Evolutionary conservation across 2,113 vertebrate species (phyloP).

Genomic region (Hippoglossus stenolepis): DNA sequence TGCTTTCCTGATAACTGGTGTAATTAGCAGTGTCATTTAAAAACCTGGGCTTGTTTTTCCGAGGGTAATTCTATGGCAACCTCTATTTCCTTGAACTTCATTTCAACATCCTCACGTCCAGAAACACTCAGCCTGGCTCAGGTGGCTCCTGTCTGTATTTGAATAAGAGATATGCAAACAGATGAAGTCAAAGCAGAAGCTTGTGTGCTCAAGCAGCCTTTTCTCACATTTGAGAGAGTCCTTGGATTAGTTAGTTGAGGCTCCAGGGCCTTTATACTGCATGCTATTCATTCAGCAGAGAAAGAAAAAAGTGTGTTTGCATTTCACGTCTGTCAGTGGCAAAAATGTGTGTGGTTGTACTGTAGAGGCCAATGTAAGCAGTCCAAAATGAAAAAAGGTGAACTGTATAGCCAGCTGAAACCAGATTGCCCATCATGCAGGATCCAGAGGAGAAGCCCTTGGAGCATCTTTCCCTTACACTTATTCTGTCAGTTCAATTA

Average conservation of each 20-base stretch:
- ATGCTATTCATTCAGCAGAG: slow-evolving; percentile 61
- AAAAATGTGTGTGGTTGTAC: slow-evolving; percentile 56
- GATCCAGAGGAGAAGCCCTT: neutral
- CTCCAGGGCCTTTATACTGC: slow-evolving; percentile 61
- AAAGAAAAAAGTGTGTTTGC: slow-evolving; percentile 65
- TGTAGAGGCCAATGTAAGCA: slow-evolving; percentile 50
- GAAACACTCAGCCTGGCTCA: slow-evolving; percentile 57
- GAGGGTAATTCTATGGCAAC: slow-evolving; percentile 30
- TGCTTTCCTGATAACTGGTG: slow-evolving; percentile 44
- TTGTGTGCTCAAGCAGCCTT: slow-evolving; percentile 65
- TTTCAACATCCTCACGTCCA: slow-evolving; percentile 54
- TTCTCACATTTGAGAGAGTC: slow-evolving; percentile 72
- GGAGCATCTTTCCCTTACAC: neutral
- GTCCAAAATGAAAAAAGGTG: slow-evolving; percentile 36
- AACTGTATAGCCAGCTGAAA: slow-evolving; percentile 49
- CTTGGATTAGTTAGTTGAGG: slow-evolving; percentile 67
- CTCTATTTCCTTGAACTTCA: slow-evolving; percentile 36
- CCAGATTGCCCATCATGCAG: slow-evolving; percentile 41
- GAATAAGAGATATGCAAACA: slow-evolving; percentile 75
- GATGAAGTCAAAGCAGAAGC: slow-evolving; percentile 68
- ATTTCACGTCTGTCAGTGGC: slow-evolving; percentile 65
- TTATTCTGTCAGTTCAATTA: slow-evolving; percentile 28
- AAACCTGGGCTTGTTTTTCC: slow-evolving; percentile 46
- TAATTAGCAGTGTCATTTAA: slow-evolving; percentile 50
- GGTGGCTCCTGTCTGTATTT: slow-evolving; percentile 73